Percentiles rank a stretch among this genome's conserved stretches.
Conservation (phyloP, 2,888 invertebrate genomes). For the Prosapia bicincta region DNA sequence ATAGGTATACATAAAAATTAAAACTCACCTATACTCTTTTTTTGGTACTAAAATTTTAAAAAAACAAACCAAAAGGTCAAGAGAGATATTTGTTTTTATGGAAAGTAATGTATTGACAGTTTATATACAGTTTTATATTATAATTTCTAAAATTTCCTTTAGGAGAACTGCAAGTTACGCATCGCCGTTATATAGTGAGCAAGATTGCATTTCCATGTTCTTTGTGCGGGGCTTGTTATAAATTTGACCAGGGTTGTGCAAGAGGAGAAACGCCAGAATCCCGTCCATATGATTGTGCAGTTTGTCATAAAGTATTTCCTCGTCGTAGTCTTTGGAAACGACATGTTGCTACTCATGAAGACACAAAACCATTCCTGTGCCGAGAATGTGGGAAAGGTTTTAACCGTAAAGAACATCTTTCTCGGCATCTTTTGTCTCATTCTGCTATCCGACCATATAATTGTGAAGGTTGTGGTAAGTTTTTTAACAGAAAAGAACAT, state of each 20-base stretch:
- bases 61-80: no score
- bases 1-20: no score
- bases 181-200: constrained; percentile 41
- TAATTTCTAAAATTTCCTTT: no score
- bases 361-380: constrained; percentile 39
- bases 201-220: constrained; percentile 43
- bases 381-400: constrained; percentile 41
- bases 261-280: constrained; percentile 36
- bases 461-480: constrained; percentile 39
- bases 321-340: constrained; percentile 40
- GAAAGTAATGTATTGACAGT: no score
- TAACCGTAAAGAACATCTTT: constrained; percentile 41
- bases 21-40: no score
- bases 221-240: constrained; percentile 40
- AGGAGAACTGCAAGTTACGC: constrained; percentile 35
- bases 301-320: constrained; percentile 40
- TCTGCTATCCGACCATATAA: constrained; percentile 38
- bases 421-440: constrained; percentile 40
- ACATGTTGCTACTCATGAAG: constrained; percentile 41
- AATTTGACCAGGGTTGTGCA: constrained; percentile 38
- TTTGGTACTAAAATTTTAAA: no score
- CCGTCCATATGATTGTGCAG: constrained; percentile 37
- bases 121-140: no score
- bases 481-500: constrained; percentile 42
- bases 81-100: no score